Evolutionary conservation across 2,113 vertebrate genomes (phyloP).

Genomic region (Sinocyclocheilus rhinocerous): DNA sequence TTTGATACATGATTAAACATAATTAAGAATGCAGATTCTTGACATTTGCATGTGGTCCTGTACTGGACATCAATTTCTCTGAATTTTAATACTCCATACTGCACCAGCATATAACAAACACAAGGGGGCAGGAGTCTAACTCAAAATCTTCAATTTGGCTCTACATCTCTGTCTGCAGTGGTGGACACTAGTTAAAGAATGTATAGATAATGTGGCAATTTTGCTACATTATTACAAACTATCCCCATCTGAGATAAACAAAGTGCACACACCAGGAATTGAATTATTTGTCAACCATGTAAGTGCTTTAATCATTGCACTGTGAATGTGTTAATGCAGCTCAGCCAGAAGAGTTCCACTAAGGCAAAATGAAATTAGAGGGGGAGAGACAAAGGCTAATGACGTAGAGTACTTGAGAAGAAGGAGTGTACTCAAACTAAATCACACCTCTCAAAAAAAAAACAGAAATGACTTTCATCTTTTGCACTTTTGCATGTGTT

Average conservation of each 20-base stretch:
- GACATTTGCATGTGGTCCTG: background rate
- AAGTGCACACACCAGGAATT: background rate
- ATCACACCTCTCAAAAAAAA: background rate
- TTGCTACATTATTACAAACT: background rate
- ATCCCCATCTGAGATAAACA: background rate
- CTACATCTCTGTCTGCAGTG: background rate
- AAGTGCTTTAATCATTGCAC: background rate
- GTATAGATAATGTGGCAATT: background rate
- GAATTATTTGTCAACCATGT: background rate
- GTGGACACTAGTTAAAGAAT: background rate
- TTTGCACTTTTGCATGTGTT: too few relatives aligned
- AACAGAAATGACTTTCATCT: too few relatives aligned
- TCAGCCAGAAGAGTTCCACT: background rate
- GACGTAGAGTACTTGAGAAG: slow-evolving; percentile 2
- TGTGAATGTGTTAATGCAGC: slow-evolving; percentile 18
- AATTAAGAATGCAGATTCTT: background rate
- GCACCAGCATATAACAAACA: background rate
- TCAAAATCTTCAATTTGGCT: background rate
- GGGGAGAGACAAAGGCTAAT: slow-evolving; percentile 7
- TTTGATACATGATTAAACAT: background rate
- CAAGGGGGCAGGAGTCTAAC: slow-evolving; percentile 37
- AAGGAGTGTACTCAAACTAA: background rate
- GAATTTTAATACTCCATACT: background rate
- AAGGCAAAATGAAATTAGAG: slow-evolving; percentile 7
- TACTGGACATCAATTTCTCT: background rate